A percentile compares a stretch with the other conserved stretches of the same genome.
phyloP scores from a whole-genome alignment of 2,888 invertebrate genomes.

The Drosophila longiperda region DNA sequence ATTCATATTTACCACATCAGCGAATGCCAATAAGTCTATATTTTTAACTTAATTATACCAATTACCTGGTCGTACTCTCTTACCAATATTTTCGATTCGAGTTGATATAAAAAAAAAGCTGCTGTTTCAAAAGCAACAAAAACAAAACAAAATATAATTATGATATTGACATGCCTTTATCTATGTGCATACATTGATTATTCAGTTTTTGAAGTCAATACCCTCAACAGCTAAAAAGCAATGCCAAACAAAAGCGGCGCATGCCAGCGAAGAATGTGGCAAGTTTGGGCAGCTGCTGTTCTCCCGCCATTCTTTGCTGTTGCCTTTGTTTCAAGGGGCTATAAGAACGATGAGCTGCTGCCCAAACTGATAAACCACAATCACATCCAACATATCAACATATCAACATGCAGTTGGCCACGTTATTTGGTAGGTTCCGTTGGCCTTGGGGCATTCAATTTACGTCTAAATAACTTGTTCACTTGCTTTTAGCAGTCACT shows the following conservation, averaged over 20 bases:
- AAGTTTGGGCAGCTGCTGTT: slow-evolving; percentile 19
- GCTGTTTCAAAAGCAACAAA: background rate
- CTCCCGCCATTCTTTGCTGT: background rate
- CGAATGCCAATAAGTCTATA: too few species aligned
- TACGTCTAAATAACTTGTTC: background rate
- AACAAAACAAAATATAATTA: too few species aligned
- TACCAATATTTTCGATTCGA: too few species aligned
- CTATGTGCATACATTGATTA: background rate
- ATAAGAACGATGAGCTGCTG: slow-evolving; percentile 24
- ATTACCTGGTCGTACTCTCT: background rate
- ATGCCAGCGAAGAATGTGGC: too few species aligned
- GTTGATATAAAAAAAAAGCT: background rate
- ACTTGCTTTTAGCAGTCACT: slow-evolving; percentile 23
- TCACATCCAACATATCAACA: background rate
- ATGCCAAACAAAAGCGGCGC: slow-evolving; percentile 16
- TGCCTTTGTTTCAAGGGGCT: slow-evolving; percentile 28
- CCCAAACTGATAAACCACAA: slow-evolving; percentile 4
- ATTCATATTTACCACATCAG: too few species aligned
- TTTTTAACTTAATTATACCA: too few species aligned
- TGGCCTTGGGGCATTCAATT: background rate
- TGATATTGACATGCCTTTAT: background rate
- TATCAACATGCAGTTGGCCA: slow-evolving; percentile 37
- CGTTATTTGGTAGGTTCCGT: slow-evolving; percentile 27
- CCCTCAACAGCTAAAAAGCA: background rate
- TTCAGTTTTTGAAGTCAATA: slow-evolving; percentile 15